Evolutionary conservation across 2,888 invertebrate genomes (phyloP), one percentile per base, ranked within the genome.

Genomic region (Spicauda simplicius): DNA sequence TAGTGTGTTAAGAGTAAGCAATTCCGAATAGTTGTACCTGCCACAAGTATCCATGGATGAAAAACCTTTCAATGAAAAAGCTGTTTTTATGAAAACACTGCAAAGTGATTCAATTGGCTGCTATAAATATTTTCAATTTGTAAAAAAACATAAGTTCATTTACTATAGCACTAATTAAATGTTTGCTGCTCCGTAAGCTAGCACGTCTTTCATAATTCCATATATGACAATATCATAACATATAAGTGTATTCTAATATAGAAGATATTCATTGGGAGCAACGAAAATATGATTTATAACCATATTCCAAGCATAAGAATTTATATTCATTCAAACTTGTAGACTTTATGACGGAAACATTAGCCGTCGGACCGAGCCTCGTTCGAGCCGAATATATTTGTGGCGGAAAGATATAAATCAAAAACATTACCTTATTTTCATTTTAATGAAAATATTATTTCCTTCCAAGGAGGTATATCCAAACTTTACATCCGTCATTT

Each of bases 401-500:
- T 18, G 48, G 65, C 71, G 70, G 76, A 78, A 81, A 73, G 76
- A 79, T 80, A 84, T 79, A 82, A 83, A 82, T 81, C 82, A 82
- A 82, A 86, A 85, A 82, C 82, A 86, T 86, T 84, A 86, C 80
- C 87, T 87, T 85, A 90, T 91, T 89, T 90, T 88, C 81, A 89
- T 90, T 91, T 87, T 89, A 88, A 92, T 91, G 90, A 91, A 91
- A 92, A 91, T 91, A 90, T 90, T 81, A 90, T 91, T 91, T 92
- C 88, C 91, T 91, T 86, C 82, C 81, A 91, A 93, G 92, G 89
- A 90, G 91, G 88, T 87, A 88, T 88, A 91, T 91, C 90, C 90
- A 90, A 93, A 92, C 87, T 92, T 92, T 92, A 93, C 93, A 93
- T 93, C 91, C 92, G 91, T 92, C 92, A 92, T 92, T 92, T 93